Evolutionary conservation across 2,113 vertebrate species (phyloP).

Genomic region (Neofelis nebulosa): DNA sequence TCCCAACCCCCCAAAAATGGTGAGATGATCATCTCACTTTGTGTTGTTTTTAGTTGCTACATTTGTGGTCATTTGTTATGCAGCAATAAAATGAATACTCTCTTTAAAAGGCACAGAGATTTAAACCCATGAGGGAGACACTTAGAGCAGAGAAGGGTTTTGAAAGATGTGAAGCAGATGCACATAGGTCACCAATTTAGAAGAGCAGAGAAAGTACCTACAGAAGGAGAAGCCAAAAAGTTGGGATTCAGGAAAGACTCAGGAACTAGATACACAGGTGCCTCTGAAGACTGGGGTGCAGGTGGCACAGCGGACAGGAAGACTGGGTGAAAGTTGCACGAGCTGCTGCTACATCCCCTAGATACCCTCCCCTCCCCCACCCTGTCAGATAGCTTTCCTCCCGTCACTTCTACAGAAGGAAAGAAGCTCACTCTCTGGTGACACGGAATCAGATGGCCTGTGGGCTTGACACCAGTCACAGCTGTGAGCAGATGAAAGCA

Average conservation of each 20-base stretch:
- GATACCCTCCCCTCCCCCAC: neutral
- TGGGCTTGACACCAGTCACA: neutral
- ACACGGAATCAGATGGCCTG: neutral
- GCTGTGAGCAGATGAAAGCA: neutral
- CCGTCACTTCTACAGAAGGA: neutral
- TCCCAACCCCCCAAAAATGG: neutral
- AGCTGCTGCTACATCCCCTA: neutral
- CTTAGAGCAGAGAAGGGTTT: neutral
- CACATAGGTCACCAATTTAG: neutral
- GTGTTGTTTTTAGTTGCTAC: neutral
- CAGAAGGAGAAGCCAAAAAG: neutral
- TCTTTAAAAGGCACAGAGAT: neutral
- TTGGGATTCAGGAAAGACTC: neutral
- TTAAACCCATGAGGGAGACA: neutral
- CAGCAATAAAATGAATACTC: neutral
- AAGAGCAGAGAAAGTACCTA: neutral
- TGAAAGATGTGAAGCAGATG: neutral
- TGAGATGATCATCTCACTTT: neutral
- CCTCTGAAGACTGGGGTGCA: neutral
- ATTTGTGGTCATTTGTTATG: neutral
- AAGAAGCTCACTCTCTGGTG: neutral
- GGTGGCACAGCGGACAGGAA: neutral
- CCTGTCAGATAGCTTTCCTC: neutral
- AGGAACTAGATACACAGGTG: neutral
- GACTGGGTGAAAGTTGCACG: fast-evolving